Evolutionary conservation across 2,888 invertebrate genomes (phyloP).

Genomic region (Ypsolopha scabrella): DNA sequence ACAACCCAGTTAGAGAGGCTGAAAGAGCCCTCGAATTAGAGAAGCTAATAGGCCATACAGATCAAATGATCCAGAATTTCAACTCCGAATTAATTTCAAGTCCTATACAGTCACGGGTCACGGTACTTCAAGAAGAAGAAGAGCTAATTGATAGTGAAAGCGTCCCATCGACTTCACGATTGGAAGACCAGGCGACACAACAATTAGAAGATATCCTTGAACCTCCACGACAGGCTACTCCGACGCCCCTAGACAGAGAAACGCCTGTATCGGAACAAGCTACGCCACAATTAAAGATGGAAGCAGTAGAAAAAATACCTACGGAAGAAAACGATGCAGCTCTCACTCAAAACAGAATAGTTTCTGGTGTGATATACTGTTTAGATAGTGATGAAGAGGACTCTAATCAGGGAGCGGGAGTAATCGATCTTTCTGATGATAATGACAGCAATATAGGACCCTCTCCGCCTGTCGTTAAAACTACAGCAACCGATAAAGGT

Average conservation of each 20-base stretch:
- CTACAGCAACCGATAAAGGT: not conserved
- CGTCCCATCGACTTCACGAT: not conserved
- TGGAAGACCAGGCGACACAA: not conserved
- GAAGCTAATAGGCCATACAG: constrained; percentile 38
- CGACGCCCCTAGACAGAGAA: not conserved
- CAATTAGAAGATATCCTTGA: not conserved
- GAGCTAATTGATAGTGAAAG: not conserved
- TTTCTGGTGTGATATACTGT: constrained; percentile 12
- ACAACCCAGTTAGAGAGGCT: constrained; percentile 46
- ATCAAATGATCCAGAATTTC: no score
- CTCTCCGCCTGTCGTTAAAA: not conserved
- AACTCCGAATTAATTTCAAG: no score
- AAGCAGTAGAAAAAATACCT: constrained; percentile 2
- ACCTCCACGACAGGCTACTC: constrained; percentile 5
- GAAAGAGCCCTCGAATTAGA: constrained; percentile 52
- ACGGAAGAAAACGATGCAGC: not conserved
- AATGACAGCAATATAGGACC: constrained; percentile 9
- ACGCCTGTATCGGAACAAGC: constrained; percentile 14
- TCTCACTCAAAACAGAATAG: not conserved
- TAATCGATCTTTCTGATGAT: constrained; percentile 21
- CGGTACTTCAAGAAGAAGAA: not conserved
- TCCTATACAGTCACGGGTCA: constrained; percentile 9
- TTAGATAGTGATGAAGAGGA: constrained; percentile 55
- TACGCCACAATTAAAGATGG: constrained; percentile 10
- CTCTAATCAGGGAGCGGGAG: not conserved